A percentile compares a stretch with the other conserved stretches of the same genome.
Evolutionary conservation across 2,113 vertebrate genomes (phyloP).

Genomic region (Tautogolabrus adspersus): DNA sequence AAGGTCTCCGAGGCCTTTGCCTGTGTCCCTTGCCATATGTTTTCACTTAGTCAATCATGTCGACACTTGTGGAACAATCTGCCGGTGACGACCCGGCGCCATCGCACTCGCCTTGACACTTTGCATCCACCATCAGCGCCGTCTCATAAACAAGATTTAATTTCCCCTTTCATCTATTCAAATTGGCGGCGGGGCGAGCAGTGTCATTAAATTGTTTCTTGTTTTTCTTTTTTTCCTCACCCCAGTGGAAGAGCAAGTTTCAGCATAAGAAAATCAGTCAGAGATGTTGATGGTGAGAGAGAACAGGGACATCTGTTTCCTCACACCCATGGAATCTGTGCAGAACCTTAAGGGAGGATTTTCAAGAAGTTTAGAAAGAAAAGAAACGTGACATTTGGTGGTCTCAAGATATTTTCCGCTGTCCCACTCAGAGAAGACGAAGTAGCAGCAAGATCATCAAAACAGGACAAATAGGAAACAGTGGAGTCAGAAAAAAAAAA

Average conservation of each 20-base stretch:
- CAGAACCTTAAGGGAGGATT: neutral
- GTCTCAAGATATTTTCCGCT: neutral
- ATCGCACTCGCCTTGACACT: constrained; percentile 51
- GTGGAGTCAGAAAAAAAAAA: neutral
- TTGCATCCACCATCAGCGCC: constrained; percentile 45
- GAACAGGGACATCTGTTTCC: neutral
- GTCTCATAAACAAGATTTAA: constrained; percentile 71
- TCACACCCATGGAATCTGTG: neutral
- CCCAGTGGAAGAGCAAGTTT: constrained; percentile 11
- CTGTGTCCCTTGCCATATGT: constrained; percentile 67
- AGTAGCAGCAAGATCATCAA: neutral
- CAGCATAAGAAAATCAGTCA: neutral
- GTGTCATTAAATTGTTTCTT: constrained; percentile 7
- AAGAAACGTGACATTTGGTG: neutral
- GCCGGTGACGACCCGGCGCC: constrained; percentile 44
- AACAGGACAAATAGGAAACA: neutral
- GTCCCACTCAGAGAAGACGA: neutral
- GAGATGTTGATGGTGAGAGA: neutral
- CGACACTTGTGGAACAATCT: constrained; percentile 71
- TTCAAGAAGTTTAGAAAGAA: neutral
- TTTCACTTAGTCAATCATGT: constrained; percentile 83
- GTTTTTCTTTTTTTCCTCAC: neutral
- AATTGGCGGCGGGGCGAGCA: constrained; percentile 30
- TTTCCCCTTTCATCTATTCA: constrained; percentile 60
- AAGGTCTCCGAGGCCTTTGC: constrained; percentile 58